Percentiles rank a stretch among this genome's conserved stretches.
Conservation (phyloP, 2,888 invertebrate species). For the Lypha dubia region DNA sequence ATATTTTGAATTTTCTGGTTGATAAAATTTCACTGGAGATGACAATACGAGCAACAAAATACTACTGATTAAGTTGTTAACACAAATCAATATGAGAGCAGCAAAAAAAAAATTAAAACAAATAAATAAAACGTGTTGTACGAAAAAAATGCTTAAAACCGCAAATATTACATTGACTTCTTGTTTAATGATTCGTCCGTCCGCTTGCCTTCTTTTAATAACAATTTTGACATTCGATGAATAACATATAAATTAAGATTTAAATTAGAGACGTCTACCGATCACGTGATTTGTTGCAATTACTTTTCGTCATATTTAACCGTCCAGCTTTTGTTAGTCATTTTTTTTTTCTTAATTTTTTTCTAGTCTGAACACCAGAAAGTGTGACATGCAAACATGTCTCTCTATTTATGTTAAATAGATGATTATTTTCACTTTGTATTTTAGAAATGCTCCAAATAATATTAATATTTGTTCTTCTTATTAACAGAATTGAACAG, state of each 20-base stretch:
- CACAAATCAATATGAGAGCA: neutral
- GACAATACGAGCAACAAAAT: conserved; percentile 11
- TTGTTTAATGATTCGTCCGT: neutral
- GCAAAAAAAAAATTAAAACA: neutral
- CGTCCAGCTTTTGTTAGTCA: too few relatives aligned
- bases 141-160: too few relatives aligned
- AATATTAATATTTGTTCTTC: conserved; percentile 55
- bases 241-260: too few relatives aligned
- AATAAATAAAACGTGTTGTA: too few relatives aligned
- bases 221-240: too few relatives aligned
- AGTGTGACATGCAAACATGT: neutral
- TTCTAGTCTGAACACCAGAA: neutral
- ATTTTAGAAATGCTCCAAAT: conserved; percentile 46
- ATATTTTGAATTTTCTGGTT: neutral
- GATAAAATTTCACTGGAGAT: neutral
- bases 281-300: too few relatives aligned
- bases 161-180: too few relatives aligned
- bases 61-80: conserved; percentile 38
- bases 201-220: neutral
- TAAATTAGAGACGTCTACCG: too few relatives aligned
- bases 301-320: too few relatives aligned
- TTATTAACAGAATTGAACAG: conserved; percentile 47
- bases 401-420: neutral
- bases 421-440: neutral
- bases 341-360: too few relatives aligned